These are phyloP conservation scores for Podabrus alpinus DNA, from an alignment of 2,888 invertebrate genomes.

Conservation along the genomic window DNA sequence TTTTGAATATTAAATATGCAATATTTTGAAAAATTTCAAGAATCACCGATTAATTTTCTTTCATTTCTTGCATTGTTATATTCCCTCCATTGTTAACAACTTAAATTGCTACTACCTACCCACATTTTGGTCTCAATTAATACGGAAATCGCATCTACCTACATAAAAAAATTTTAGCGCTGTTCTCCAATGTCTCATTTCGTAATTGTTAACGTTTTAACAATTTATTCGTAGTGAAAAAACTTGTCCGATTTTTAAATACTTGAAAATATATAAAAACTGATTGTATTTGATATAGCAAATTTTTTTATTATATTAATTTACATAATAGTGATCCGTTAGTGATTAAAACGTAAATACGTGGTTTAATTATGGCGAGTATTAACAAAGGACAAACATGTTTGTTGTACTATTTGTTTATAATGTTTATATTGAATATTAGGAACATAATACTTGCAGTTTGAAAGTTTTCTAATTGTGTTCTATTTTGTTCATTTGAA, in stretches of 20 bases:
- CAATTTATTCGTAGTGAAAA: not conserved
- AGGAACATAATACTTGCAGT: no score
- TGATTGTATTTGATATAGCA: not conserved
- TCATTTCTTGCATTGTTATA: not conserved
- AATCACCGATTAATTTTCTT: not conserved
- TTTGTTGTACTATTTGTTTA: not conserved
- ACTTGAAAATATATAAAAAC: no score
- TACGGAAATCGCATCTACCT: not conserved
- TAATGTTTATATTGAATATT: no score
- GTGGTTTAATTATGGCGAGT: not conserved
- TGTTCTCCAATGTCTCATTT: not conserved
- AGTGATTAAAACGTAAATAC: not conserved
- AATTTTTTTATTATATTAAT: not conserved
- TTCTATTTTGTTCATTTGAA: no score
- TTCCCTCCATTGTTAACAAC: not conserved
- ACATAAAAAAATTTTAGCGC: not conserved
- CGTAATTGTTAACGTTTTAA: not conserved
- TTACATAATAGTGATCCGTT: not conserved
- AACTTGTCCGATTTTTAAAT: not conserved
- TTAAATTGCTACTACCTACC: not conserved
- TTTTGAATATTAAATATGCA: not conserved
- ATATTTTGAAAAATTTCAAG: no score
- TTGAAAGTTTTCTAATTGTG: not conserved
- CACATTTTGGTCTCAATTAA: not conserved
- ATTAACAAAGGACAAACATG: not conserved